phyloP scores from a whole-genome alignment of 2,888 invertebrate genomes.

The Eulithis testata region DNA sequence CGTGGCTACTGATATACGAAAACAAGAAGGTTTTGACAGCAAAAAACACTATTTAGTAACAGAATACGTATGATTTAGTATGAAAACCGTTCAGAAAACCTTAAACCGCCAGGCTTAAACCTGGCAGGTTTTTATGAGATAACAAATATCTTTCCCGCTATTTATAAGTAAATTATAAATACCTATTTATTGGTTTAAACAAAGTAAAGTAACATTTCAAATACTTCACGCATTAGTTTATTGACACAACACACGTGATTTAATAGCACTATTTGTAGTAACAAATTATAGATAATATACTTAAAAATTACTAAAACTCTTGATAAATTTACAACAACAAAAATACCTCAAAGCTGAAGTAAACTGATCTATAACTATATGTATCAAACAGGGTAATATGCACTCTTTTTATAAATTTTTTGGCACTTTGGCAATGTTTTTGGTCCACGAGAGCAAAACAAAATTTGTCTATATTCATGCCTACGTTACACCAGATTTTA shows the following conservation, averaged over 20 bases:
- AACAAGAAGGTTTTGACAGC: too few species aligned
- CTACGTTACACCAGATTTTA: not conserved
- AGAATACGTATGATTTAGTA: too few species aligned
- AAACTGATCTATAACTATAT: too few species aligned
- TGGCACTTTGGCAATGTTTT: slow-evolving; percentile 3
- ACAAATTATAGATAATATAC: not conserved
- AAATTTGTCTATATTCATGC: not conserved
- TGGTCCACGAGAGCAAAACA: not conserved
- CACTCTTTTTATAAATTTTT: not conserved
- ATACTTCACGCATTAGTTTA: not conserved
- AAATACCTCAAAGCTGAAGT: not conserved
- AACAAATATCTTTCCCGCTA: too few species aligned
- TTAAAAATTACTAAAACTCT: not conserved
- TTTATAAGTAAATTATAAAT: too few species aligned
- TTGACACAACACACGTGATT: not conserved
- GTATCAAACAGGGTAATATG: too few species aligned
- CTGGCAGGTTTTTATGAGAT: too few species aligned
- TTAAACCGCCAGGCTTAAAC: too few species aligned
- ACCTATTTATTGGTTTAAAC: not conserved
- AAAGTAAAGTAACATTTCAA: not conserved
- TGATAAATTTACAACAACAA: not conserved
- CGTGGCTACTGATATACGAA: too few species aligned
- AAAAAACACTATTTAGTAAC: too few species aligned
- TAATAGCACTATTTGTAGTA: not conserved
- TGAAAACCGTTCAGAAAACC: too few species aligned